Base-by-base conservation (phyloP, 37 sponge, comb jelly and placozoan genomes). In the Geodia barretti region DNA sequence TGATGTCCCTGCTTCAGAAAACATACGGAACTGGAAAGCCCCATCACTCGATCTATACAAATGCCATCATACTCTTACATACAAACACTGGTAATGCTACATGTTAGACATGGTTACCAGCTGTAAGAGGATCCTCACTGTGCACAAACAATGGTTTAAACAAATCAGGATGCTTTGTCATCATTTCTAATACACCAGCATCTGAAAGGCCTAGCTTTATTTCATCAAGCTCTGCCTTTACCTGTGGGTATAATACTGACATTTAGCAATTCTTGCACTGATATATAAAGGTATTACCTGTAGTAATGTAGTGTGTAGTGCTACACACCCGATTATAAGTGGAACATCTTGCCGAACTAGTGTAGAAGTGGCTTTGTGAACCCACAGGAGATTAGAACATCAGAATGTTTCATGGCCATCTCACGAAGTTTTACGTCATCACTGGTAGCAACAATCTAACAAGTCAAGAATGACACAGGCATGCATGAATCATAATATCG, bases 161-260 rank as follows among this genome's bases (percentile, higher is more conserved):
- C 25, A 80, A 59, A 11, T 3, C 19, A 20, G 81, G 62, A 58
- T 21, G 3, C 26, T 26, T 17, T 28, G 68, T 21, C 69, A 33
- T 5, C 20, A 58, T 7, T 41, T 37, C 21, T 54, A 30, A n/a
- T 1, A 80, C 73, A 42, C 73, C 63, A 2, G 41, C 31, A 3
- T 26, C 62, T 34, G 35, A 14, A 80, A 39, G 3, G 72, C 81
- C 39, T 70, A 69, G 4, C 14, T n/a, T 9, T n/a, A n/a, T n/a
- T n/a, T n/a, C n/a, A n/a, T n/a, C n/a, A 3, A 80, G 11, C 47
- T 80, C 81, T 36, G 81, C 73, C 62, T n/a, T 76, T n/a, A n/a
- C n/a, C n/a, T n/a, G n/a, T n/a, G n/a, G n/a, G n/a, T n/a, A n/a
- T n/a, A n/a, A n/a, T n/a, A n/a, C n/a, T n/a, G n/a, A n/a, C n/a